Base-by-base conservation (phyloP, 2,113 vertebrate genomes). In the Dipodomys spectabilis region DNA sequence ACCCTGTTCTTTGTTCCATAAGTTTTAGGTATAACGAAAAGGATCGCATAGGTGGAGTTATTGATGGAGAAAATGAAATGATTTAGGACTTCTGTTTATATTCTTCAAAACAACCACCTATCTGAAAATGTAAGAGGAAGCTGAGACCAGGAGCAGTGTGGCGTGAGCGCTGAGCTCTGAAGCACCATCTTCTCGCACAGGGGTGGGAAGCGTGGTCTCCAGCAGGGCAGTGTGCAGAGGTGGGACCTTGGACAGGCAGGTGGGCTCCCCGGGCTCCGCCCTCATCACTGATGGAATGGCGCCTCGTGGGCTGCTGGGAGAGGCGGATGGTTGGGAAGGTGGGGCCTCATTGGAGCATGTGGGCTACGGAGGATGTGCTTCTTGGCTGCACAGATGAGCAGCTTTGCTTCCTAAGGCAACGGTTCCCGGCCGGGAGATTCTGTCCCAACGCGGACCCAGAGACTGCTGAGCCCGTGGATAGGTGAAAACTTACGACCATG, bases 41-140 rank as follows among this genome's bases (percentile, higher is more conserved):
- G 45, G 25, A 65, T 65, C 69, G n/a, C 65, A 30, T 15, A 65
- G 57, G 12, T 64, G 75, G 80, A 80, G 12, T 49, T 49, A 67
- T 73, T 57, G 39, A 64, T 65, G 30, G 35, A 68, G 30, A 82
- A 77, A 27, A 69, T 35, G 8, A 75, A 71, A n/a, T 85, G 39
- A 82, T 88, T 81, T 60, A 87, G 39, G 82, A 12, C 44, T 83
- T 80, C 30, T 90, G 75, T 65, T 80, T 69, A 87, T 3, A 53
- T 11, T 49, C 49, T 49, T 12, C 49, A 49, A 9, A 49, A 49
- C 49, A 49, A 49, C 49, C 49, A 49, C 49, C 49, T 49, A 49
- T 5, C 91, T 30, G 77, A 80, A 25, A 85, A 91, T 45, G 15
- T 30, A n/a, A 74, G 18, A 88, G 49, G 49, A 62, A 62, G 60